Conservation (phyloP, 2,113 vertebrate species). For the Lamprologus speciosus region DNA sequence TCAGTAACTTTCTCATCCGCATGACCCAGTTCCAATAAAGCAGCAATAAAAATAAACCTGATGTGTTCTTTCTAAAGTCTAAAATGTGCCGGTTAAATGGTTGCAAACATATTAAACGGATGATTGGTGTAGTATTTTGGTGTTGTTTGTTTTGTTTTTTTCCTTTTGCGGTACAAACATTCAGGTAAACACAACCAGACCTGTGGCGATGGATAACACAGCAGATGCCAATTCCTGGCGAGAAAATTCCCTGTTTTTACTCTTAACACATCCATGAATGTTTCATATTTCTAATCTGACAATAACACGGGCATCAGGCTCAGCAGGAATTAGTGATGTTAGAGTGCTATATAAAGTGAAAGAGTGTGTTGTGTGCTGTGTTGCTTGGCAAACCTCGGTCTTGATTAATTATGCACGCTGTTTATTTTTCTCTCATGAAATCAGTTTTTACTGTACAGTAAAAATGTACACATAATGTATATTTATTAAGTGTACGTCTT, state of each 20-base stretch:
- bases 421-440: not conserved
- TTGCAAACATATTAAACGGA: not conserved
- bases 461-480: not conserved
- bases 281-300: not conserved
- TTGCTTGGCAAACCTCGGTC: not conserved
- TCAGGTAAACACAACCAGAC: not conserved
- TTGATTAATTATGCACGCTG: not conserved
- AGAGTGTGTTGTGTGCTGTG: not conserved
- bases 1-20: constrained; percentile 27
- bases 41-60: constrained; percentile 16
- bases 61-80: not conserved
- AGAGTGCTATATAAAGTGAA: not conserved
- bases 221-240: not conserved
- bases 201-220: not conserved
- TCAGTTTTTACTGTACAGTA: not conserved
- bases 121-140: not conserved
- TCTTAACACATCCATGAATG: not conserved
- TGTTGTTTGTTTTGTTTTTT: not conserved
- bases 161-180: not conserved
- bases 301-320: not conserved
- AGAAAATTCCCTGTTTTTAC: not conserved
- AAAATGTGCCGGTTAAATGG: not conserved
- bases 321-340: not conserved
- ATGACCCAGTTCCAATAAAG: constrained; percentile 46
- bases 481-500: not conserved